phyloP scores from a whole-genome alignment of 1,140 invertebrate genomes.

The Potamilus streckersoni region DNA sequence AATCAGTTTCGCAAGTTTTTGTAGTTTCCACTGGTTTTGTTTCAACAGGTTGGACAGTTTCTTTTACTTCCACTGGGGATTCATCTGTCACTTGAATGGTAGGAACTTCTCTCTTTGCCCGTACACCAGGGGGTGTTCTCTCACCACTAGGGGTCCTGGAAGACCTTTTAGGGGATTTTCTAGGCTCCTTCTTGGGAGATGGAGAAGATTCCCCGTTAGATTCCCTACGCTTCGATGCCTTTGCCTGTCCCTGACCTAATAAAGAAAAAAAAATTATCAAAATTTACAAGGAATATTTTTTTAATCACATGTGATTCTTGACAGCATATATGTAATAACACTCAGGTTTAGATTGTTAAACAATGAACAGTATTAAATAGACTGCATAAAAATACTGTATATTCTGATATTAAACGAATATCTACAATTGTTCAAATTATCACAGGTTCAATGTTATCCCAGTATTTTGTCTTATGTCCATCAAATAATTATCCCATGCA shows the following conservation, averaged over 20 bases:
- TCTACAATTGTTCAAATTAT: no score
- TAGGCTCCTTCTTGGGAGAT: slow-evolving; percentile 41
- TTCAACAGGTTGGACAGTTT: slow-evolving; percentile 2
- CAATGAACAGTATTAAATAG: no score
- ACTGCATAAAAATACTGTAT: no score
- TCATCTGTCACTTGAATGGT: not conserved
- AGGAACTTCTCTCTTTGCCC: slow-evolving; percentile 2
- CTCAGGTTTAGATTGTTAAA: no score
- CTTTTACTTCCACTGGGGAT: not conserved
- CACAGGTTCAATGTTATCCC: no score
- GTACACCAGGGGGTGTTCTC: slow-evolving; percentile 11
- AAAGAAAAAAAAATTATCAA: not conserved
- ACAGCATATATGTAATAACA: no score
- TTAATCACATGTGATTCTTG: no score
- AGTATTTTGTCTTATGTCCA: no score
- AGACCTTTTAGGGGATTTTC: slow-evolving; percentile 37
- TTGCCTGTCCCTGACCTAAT: slow-evolving; percentile 47
- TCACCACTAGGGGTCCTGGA: slow-evolving; percentile 31
- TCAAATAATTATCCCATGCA: no score
- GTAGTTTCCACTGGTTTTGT: not conserved
- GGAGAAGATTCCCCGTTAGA: slow-evolving; percentile 32
- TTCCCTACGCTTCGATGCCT: slow-evolving; percentile 36
- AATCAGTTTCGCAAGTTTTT: slow-evolving; percentile 25
- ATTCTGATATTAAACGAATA: no score
- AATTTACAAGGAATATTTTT: no score